Conservation (phyloP, 2,113 vertebrate species). For the Xerus inauris region DNA sequence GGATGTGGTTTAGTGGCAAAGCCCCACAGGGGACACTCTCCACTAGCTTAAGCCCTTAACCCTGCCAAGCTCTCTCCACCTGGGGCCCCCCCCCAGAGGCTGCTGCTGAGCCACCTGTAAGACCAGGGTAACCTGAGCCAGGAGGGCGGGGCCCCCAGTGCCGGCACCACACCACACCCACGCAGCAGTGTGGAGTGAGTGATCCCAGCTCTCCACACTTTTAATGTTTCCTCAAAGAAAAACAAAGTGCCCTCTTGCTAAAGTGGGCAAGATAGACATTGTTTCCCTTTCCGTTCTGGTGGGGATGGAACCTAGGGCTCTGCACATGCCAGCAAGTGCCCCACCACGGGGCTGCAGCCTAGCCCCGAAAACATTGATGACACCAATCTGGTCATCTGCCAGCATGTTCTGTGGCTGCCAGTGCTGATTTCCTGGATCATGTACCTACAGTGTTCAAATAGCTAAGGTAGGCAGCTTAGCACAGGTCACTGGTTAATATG, state of each 20-base stretch:
- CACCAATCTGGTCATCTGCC: background rate
- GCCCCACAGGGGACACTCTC: background rate
- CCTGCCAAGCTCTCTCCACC: too few relatives aligned
- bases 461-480: background rate
- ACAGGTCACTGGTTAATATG: background rate
- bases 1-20: too few relatives aligned
- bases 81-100: background rate
- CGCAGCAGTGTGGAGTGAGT: background rate
- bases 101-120: too few relatives aligned
- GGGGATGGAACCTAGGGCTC: too few relatives aligned
- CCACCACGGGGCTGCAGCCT: background rate
- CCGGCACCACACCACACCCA: too few relatives aligned
- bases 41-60: too few relatives aligned
- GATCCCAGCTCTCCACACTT: background rate
- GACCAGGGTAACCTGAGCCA: background rate
- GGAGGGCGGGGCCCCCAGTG: too few relatives aligned
- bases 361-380: background rate
- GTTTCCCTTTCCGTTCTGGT: background rate
- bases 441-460: background rate
- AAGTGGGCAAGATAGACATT: background rate
- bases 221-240: background rate
- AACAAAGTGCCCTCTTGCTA: too few relatives aligned
- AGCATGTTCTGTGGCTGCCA: background rate
- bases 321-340: too few relatives aligned
- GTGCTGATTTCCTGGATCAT: too few relatives aligned